phyloP scores from a whole-genome alignment of 2,113 vertebrate genomes.

The Phaetusa simplex region DNA sequence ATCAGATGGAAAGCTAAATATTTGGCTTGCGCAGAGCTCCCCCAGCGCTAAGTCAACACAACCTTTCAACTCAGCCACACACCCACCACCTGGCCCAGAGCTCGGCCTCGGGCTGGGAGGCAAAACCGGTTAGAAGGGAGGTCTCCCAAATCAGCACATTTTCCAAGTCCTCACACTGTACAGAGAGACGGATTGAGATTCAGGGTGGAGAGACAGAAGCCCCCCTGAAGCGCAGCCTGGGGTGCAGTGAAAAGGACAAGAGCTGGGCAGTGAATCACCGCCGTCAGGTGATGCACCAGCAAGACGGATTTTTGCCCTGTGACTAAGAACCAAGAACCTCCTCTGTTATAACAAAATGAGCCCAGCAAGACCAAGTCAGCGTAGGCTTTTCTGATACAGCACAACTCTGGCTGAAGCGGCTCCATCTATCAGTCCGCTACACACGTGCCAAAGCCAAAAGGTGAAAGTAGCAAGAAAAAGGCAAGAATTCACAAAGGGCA shows the following conservation, averaged over 20 bases:
- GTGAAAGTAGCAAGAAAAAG: not conserved
- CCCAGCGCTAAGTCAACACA: constrained; percentile 42
- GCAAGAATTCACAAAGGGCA: not conserved
- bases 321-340: not conserved
- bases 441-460: not conserved
- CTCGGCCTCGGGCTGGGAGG: not conserved
- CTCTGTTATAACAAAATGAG: not conserved
- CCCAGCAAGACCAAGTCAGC: not conserved
- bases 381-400: not conserved
- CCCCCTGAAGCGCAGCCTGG: not conserved
- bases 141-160: constrained; percentile 15
- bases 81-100: not conserved
- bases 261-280: not conserved
- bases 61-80: constrained; percentile 50
- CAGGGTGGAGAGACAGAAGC: not conserved
- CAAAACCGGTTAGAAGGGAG: not conserved
- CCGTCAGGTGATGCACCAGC: not conserved
- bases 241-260: not conserved
- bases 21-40: constrained; percentile 21
- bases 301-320: not conserved
- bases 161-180: not conserved
- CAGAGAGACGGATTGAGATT: rapidly evolving
- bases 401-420: not conserved
- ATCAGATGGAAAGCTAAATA: constrained; percentile 64
- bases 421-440: not conserved